Percentiles rank a stretch among this genome's conserved stretches.
These are phyloP conservation scores for Bellardia bayeri DNA, from an alignment of 2,888 invertebrate species.

Conservation along the genomic window DNA sequence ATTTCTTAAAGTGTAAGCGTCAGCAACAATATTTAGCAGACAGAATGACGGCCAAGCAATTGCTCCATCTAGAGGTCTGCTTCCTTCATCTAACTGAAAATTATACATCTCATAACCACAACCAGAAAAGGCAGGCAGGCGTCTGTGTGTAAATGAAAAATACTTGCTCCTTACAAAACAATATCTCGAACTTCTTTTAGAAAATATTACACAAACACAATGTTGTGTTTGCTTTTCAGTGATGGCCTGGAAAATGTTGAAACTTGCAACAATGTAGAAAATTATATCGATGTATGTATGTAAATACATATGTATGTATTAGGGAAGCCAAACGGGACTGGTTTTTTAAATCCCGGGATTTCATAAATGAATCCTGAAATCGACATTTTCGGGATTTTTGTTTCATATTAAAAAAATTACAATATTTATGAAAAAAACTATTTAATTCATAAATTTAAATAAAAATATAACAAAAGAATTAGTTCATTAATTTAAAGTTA, in stretches of 20 bases:
- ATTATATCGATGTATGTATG: conserved; percentile 30
- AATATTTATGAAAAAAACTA: too few species aligned
- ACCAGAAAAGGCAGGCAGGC: conserved; percentile 52
- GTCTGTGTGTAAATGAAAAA: conserved; percentile 54
- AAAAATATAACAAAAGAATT: too few species aligned
- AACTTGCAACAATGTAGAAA: conserved; percentile 63
- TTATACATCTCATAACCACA: conserved; percentile 40
- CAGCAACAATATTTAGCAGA: conserved; percentile 28
- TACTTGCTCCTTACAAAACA: conserved; percentile 31
- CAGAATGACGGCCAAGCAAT: conserved; percentile 57
- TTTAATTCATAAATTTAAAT: too few species aligned
- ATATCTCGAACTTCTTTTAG: conserved; percentile 2
- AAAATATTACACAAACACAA: conserved; percentile 30
- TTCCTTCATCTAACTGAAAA: conserved; percentile 25
- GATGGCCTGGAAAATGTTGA: conserved; percentile 57
- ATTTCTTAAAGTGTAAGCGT: conserved; percentile 30
- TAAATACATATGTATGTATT: too few species aligned
- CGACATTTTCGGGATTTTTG: too few species aligned
- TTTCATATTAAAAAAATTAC: too few species aligned
- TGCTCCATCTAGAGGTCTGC: conserved; percentile 1
- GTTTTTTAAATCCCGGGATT: too few species aligned
- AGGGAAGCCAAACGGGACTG: too few species aligned
- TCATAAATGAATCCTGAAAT: too few species aligned
- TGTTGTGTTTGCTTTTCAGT: conserved; percentile 52
- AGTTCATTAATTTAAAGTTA: too few species aligned